phyloP scores from a whole-genome alignment of 2,888 invertebrate genomes.

The Halictus ligatus region DNA sequence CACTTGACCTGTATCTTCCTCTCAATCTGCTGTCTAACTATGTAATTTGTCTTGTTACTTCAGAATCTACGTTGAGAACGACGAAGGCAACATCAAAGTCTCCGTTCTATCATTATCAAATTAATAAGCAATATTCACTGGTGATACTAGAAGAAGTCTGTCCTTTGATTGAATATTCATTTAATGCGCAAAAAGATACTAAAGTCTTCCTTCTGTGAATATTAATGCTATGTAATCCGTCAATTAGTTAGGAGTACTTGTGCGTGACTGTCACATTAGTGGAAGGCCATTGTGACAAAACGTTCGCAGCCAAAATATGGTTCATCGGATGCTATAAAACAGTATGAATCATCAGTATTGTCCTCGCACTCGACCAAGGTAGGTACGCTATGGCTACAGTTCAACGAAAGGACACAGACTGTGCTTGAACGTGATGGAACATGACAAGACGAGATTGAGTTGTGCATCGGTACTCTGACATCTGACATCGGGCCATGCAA shows the following conservation, averaged over 20 bases:
- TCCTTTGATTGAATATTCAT: background rate
- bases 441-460: slow-evolving; percentile 9
- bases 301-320: too few species aligned
- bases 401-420: slow-evolving; percentile 3
- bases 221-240: background rate
- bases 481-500: slow-evolving; percentile 63
- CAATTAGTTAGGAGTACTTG: background rate
- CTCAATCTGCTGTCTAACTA: slow-evolving; percentile 6
- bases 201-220: background rate
- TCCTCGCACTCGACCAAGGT: background rate
- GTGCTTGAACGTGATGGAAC: slow-evolving; percentile 9
- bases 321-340: too few species aligned
- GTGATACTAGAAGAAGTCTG: background rate
- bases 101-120: background rate
- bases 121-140: background rate
- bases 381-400: background rate
- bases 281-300: too few species aligned
- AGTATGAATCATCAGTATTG: background rate
- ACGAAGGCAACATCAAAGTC: background rate
- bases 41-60: background rate
- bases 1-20: slow-evolving; percentile 9
- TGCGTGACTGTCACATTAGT: background rate
- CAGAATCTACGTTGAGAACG: slow-evolving; percentile 1
- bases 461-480: slow-evolving; percentile 41
- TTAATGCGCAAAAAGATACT: background rate